Evolutionary conservation across 2,888 invertebrate genomes (phyloP).

Genomic region (Pterostichus madidus): DNA sequence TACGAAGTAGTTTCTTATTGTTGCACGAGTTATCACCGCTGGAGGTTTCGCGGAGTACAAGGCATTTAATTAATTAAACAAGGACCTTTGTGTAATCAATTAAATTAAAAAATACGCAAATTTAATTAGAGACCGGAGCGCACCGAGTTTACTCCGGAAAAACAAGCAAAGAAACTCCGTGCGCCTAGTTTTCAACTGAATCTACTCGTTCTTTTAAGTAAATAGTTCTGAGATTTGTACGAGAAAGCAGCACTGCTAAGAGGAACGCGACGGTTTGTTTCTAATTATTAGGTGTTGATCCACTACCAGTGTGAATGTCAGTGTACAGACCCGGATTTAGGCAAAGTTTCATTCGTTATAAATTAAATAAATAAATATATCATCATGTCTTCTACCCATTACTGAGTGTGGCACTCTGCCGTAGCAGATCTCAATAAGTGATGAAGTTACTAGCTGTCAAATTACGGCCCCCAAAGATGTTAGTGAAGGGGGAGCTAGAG

Average conservation of each 20-base stretch:
- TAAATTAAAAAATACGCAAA: conserved; percentile 62
- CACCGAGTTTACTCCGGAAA: neutral
- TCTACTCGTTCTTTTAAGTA: neutral
- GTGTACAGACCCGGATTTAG: too few species aligned
- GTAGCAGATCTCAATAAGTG: too few species aligned
- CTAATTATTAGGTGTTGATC: conserved; percentile 1
- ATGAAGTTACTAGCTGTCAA: too few species aligned
- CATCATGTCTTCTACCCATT: too few species aligned
- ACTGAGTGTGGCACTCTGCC: too few species aligned
- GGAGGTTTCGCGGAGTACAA: conserved; percentile 22
- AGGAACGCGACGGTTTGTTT: neutral
- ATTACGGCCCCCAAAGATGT: too few species aligned
- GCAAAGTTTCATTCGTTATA: too few species aligned
- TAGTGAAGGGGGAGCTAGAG: too few species aligned
- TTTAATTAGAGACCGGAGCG: conserved; percentile 43
- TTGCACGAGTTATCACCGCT: conserved; percentile 21
- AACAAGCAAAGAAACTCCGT: conserved; percentile 49
- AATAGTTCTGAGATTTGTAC: conserved; percentile 39
- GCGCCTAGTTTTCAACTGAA: conserved; percentile 25
- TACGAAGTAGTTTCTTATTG: conserved; percentile 33
- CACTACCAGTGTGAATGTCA: too few species aligned
- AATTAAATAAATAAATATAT: too few species aligned
- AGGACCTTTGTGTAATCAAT: conserved; percentile 57
- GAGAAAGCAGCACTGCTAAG: neutral
- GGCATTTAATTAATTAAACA: conserved; percentile 60